Base-by-base conservation (phyloP, 2,888 invertebrate species). In the Ophioninae sp. region DNA sequence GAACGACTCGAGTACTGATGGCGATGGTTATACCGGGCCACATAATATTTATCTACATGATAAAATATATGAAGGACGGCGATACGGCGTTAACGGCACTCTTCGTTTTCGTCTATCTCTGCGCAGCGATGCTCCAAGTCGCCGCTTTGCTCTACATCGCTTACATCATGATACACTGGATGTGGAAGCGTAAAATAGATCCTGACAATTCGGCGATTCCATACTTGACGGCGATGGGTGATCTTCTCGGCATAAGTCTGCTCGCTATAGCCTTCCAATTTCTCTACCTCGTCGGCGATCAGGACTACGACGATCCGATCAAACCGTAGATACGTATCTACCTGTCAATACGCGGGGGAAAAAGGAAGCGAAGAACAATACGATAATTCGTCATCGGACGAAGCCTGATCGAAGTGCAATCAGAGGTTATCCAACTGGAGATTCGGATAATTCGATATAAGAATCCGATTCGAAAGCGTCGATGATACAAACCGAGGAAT, bases 191-290 rank as follows among this genome's bases (percentile, higher is more conserved):
- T 13, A 94, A 94, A 76, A 94, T 95, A 76, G 96, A 97, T 92
- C 96, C 96, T 2, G 96, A 96, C 92, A 96, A 96, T 90, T 95
- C 95, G 65, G 96, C 96, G 84, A 96, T 96, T 89, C 96, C 96
- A 23, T 96, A 96, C 91, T 93, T 97, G 87, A 96, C 96, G 13
- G 96, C 97, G 7, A 94, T 96, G 88, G 97, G 97, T 39, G 97
- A 97, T 93, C 94, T 97, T 20, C 93, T 97, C 39, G 97, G 97
- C 59, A 96, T 96, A 86, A 95, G 94, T 75, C 93, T 96, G 74
- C 93, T 96, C 83, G 95, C 95, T 30, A 93, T 95, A 82, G 95
- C 95, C 84, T 96, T 95, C 89, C 94, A 95, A 91, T 94, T 95
- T 90, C 93, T 95, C 80, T 94, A 94, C 90, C 92, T 95, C 83